Conservation (phyloP, 1,140 invertebrate species). For the Drosophila azteca region DNA sequence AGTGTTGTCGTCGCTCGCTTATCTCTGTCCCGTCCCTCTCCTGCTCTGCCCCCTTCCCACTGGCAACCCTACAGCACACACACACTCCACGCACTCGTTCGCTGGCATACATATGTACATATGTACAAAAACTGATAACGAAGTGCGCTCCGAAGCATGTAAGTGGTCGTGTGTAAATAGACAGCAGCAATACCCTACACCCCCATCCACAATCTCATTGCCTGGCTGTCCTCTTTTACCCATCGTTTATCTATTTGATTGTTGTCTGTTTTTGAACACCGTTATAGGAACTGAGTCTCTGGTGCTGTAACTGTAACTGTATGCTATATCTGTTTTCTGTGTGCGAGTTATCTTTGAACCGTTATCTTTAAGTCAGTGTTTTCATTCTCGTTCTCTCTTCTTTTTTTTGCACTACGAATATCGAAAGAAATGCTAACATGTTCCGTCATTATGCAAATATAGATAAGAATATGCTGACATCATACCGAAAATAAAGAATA, state of each 20-base stretch:
- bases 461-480: conserved; percentile 23
- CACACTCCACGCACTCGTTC: conserved; percentile 13
- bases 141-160: conserved; percentile 9
- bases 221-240: conserved; percentile 9
- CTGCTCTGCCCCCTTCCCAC: not conserved
- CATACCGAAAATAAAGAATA: conserved; percentile 21
- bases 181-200: conserved; percentile 16
- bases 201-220: not conserved
- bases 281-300: conserved; percentile 39
- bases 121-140: conserved; percentile 41
- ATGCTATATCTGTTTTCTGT: conserved; percentile 2
- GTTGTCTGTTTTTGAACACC: conserved; percentile 37
- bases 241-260: conserved; percentile 58
- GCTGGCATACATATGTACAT: not conserved
- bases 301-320: conserved; percentile 26
- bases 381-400: not conserved
- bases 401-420: conserved; percentile 15
- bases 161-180: conserved; percentile 34
- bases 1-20: conserved; percentile 52
- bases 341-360: conserved; percentile 35
- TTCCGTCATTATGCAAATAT: conserved; percentile 49
- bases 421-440: conserved; percentile 2
- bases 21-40: conserved; percentile 28
- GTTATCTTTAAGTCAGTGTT: conserved; percentile 37
- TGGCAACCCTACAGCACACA: conserved; percentile 1